Conservation (phyloP, 2,888 invertebrate genomes). For the Cantharis rustica region DNA sequence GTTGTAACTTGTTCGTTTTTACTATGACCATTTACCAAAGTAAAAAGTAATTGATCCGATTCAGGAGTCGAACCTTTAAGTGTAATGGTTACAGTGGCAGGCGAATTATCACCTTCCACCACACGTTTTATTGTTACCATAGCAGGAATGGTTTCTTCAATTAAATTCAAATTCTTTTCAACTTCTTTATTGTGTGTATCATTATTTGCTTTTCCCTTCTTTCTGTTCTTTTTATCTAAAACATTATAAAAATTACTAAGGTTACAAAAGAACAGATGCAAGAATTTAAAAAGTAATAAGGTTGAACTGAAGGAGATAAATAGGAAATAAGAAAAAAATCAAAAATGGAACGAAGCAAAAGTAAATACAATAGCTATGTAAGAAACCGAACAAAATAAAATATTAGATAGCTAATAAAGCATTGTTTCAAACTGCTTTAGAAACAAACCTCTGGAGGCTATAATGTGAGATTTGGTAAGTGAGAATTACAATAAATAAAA, state of each 20-base stretch:
- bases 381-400: too few relatives aligned
- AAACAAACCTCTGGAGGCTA: too few relatives aligned
- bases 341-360: too few relatives aligned
- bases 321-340: too few relatives aligned
- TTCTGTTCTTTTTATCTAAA: conserved; percentile 20
- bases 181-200: conserved; percentile 34
- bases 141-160: conserved; percentile 55
- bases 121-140: conserved; percentile 77
- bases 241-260: neutral
- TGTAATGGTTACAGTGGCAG: conserved; percentile 78
- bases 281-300: too few relatives aligned
- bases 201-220: conserved; percentile 17
- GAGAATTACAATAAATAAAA: too few relatives aligned
- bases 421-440: too few relatives aligned
- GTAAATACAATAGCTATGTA: too few relatives aligned
- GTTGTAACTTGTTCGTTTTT: conserved; percentile 33
- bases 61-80: conserved; percentile 74
- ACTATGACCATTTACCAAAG: conserved; percentile 66
- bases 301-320: too few relatives aligned
- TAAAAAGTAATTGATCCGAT: conserved; percentile 75
- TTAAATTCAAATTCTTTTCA: conserved; percentile 39
- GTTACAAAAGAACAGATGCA: neutral
- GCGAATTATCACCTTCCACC: conserved; percentile 66
- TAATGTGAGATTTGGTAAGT: too few relatives aligned
- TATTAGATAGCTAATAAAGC: too few relatives aligned